Evolutionary conservation across 2,888 invertebrate genomes (phyloP).

Genomic region (Agrenia bidenticulata): DNA sequence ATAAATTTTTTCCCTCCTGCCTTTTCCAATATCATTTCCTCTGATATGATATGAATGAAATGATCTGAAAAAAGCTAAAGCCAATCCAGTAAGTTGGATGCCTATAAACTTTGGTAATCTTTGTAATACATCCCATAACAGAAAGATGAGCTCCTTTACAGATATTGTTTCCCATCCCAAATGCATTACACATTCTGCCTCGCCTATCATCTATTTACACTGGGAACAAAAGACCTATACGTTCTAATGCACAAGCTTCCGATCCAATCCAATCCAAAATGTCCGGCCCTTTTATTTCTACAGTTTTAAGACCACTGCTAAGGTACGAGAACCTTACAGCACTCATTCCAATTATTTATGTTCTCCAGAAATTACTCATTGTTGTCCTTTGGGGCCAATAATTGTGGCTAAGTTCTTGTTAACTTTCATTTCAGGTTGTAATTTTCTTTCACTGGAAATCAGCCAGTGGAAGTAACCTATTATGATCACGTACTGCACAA

Average conservation of each 20-base stretch:
- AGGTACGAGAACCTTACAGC: not conserved
- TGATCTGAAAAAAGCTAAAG: conserved; percentile 19
- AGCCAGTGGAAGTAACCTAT: not conserved
- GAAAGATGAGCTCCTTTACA: conserved; percentile 12
- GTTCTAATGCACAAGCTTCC: conserved; percentile 17
- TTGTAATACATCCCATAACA: conserved; percentile 14
- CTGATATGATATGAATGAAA: conserved; percentile 22
- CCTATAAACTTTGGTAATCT: conserved; percentile 8
- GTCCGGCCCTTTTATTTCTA: not conserved
- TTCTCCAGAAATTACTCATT: conserved; percentile 27
- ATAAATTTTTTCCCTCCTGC: conserved; percentile 9
- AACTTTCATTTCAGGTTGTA: conserved; percentile 14
- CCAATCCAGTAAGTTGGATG: conserved; percentile 12
- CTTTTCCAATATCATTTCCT: conserved; percentile 20
- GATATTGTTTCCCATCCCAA: conserved; percentile 18
- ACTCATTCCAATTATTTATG: conserved; percentile 40
- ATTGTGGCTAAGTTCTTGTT: conserved; percentile 23
- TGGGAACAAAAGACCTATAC: conserved; percentile 13
- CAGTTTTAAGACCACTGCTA: too few species aligned
- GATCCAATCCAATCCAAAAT: conserved; percentile 16
- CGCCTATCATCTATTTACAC: not conserved
- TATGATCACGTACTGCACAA: not conserved
- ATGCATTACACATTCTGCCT: conserved; percentile 2
- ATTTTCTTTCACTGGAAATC: conserved; percentile 1
- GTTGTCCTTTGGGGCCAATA: conserved; percentile 25